A percentile compares a stretch with the other conserved stretches of the same genome.
Evolutionary conservation across 2,797 vertebrate genomes (phyloP).

Genomic region (Trachops cirrhosus): DNA sequence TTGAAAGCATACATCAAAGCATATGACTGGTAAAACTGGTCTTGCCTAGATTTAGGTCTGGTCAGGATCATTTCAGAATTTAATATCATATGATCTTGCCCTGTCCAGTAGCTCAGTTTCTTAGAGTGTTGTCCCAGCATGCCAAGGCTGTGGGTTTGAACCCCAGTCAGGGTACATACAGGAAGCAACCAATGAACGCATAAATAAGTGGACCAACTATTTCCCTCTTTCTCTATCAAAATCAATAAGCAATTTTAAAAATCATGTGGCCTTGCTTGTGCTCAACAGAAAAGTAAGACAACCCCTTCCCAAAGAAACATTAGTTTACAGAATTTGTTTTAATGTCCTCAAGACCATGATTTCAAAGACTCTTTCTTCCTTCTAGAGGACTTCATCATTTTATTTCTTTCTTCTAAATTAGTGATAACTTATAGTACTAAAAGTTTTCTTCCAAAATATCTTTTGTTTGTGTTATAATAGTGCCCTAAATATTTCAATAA

Average conservation of each 20-base stretch:
- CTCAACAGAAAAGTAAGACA: neutral
- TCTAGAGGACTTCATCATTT: neutral
- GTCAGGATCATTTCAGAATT: neutral
- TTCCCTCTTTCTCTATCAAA: neutral
- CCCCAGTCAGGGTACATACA: neutral
- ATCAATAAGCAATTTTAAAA: neutral
- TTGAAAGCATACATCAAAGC: neutral
- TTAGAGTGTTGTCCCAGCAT: neutral
- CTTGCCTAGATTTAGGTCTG: neutral
- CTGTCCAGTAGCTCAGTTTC: neutral
- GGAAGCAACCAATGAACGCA: neutral
- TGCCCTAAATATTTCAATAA: neutral
- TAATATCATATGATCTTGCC: neutral
- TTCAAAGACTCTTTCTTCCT: neutral
- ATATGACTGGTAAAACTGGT: neutral
- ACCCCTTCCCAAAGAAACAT: neutral
- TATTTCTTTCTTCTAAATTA: neutral
- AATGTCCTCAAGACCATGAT: neutral
- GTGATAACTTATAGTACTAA: neutral
- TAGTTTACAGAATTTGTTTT: neutral
- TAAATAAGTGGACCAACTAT: neutral
- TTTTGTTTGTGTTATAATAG: slow-evolving; percentile 9
- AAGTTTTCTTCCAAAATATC: neutral
- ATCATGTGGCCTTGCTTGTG: neutral
- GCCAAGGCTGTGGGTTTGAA: neutral